phyloP scores from a whole-genome alignment of 64 coral and sea anemone species.

The Astreopora myriophthalma region DNA sequence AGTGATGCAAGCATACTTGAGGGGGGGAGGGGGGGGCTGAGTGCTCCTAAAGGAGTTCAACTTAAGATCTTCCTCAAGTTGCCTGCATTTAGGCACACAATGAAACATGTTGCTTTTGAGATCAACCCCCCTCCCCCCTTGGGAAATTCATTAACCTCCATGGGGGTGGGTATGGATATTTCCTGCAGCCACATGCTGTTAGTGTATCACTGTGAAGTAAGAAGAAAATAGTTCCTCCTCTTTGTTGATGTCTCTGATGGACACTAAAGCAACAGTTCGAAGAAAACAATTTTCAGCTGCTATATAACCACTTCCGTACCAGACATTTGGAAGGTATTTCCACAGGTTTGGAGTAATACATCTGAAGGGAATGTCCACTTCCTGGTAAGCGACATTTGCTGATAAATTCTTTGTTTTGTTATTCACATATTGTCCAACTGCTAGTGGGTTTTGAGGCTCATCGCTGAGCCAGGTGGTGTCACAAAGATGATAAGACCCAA shows the following conservation, averaged over 20 bases:
- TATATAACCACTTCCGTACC: conserved; percentile 82
- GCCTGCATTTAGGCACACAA: too few species aligned
- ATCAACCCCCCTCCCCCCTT: too few species aligned
- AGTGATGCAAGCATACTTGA: too few species aligned
- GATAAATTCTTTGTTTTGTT: conserved; percentile 66
- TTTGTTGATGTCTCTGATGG: conserved; percentile 72
- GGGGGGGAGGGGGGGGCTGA: too few species aligned
- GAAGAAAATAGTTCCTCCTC: conserved; percentile 92
- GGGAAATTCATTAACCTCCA: too few species aligned
- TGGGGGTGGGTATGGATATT: too few species aligned
- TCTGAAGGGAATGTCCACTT: conserved; percentile 70
- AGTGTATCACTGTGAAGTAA: conserved; percentile 94
- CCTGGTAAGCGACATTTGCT: conserved; percentile 93
- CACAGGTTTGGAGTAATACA: conserved; percentile 60
- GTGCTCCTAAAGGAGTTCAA: too few species aligned
- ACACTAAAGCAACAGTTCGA: conserved; percentile 85
- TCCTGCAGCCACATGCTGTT: too few species aligned
- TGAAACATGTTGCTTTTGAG: too few species aligned
- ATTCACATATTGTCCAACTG: conserved; percentile 94
- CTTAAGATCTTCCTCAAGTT: too few species aligned
- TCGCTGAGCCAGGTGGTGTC: conserved; percentile 82
- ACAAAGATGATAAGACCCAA: conserved; percentile 82
- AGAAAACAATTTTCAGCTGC: conserved; percentile 64
- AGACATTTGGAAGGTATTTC: conserved; percentile 92
- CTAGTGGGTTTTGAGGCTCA: conserved; percentile 74